Conservation (phyloP, 2,113 vertebrate genomes). For the Marcusenius ussheri region DNA sequence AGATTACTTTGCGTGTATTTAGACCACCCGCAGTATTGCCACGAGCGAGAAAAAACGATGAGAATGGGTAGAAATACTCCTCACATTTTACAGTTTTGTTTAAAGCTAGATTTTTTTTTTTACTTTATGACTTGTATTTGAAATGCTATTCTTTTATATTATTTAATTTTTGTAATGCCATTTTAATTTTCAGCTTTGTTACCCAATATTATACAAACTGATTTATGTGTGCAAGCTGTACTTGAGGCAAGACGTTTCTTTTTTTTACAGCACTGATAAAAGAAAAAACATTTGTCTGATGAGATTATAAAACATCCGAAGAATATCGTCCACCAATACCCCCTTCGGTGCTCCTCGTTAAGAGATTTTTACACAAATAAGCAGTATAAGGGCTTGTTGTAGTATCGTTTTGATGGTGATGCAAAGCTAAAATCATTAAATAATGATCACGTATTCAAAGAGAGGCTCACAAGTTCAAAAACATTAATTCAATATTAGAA, state of each 20-base stretch:
- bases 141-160: constrained; percentile 77
- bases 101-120: constrained; percentile 53
- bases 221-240: constrained; percentile 72
- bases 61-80: constrained; percentile 44
- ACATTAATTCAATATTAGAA: background rate
- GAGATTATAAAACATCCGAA: constrained; percentile 42
- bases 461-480: background rate
- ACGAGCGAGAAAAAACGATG: constrained; percentile 35
- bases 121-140: constrained; percentile 75
- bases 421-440: background rate
- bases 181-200: constrained; percentile 87
- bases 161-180: constrained; percentile 72
- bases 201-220: constrained; percentile 70
- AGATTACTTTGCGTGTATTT: constrained; percentile 95
- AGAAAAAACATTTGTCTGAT: constrained; percentile 41
- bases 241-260: constrained; percentile 59
- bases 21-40: constrained; percentile 44
- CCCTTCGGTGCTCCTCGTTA: background rate
- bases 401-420: background rate
- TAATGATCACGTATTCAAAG: background rate
- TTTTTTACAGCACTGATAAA: constrained; percentile 58
- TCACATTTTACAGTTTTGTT: background rate
- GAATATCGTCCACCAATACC: background rate
- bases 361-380: background rate
- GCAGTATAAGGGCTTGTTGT: background rate